Percentiles rank a stretch among this genome's conserved stretches.
These are phyloP conservation scores for Toxotes lorentzi DNA, from an alignment of 2,797 vertebrate species.

Conservation along the genomic window DNA sequence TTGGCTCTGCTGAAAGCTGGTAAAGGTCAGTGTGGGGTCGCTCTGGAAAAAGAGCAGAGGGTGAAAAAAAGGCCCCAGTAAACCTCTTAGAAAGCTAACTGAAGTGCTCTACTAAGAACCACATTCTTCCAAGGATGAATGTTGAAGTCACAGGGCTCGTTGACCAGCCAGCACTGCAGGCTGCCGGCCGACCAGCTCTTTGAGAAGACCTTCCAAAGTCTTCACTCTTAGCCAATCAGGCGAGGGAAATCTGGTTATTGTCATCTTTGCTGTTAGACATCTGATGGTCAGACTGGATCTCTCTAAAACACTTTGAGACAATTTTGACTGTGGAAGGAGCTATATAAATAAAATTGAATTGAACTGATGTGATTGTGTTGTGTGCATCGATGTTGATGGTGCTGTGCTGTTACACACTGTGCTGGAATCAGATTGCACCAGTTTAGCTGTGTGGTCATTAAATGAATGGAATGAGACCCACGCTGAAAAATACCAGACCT, in stretches of 20 bases:
- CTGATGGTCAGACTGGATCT: too few relatives aligned
- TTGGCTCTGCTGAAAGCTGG: conserved; percentile 43
- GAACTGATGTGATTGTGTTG: too few relatives aligned
- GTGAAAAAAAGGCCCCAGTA: conserved; percentile 51
- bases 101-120: conserved; percentile 58
- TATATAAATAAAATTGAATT: too few relatives aligned
- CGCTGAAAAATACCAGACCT: not conserved
- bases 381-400: too few relatives aligned
- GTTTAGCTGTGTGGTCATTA: too few relatives aligned
- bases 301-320: too few relatives aligned
- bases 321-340: too few relatives aligned
- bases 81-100: conserved; percentile 77
- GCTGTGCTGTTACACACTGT: too few relatives aligned
- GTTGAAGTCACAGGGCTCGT: conserved; percentile 61
- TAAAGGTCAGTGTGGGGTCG: conserved; percentile 27
- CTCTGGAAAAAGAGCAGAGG: conserved; percentile 51
- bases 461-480: too few relatives aligned
- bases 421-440: too few relatives aligned
- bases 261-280: too few relatives aligned
- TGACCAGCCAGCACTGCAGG: conserved; percentile 50
- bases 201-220: conserved; percentile 4
- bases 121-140: conserved; percentile 73
- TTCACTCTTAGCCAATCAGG: not conserved
- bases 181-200: not conserved
- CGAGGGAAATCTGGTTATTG: too few relatives aligned